phyloP scores from a whole-genome alignment of 2,888 invertebrate genomes.

The Trichogramma dendrolimi region DNA sequence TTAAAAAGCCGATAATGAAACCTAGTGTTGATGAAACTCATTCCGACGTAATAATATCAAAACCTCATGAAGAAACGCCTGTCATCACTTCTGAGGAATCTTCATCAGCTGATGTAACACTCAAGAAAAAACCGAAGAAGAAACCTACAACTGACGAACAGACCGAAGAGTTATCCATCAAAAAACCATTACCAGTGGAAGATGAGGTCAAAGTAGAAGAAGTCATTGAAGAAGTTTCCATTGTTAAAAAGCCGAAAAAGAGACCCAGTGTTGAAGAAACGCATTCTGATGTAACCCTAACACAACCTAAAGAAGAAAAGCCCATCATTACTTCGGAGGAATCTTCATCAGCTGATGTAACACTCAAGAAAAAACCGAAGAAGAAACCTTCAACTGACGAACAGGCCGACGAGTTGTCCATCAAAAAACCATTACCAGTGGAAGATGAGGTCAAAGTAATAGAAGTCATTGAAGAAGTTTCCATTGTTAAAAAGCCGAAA shows the following conservation, averaged over 20 bases:
- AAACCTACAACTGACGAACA: constrained; percentile 45
- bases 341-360: constrained; percentile 32
- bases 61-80: too few relatives aligned
- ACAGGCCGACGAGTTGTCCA: constrained; percentile 33
- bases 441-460: constrained; percentile 34
- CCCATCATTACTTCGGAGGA: constrained; percentile 44
- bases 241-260: constrained; percentile 36
- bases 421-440: constrained; percentile 35
- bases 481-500: constrained; percentile 36
- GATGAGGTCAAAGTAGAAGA: constrained; percentile 39
- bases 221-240: constrained; percentile 36
- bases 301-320: constrained; percentile 37
- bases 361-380: constrained; percentile 35
- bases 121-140: constrained; percentile 37
- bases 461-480: constrained; percentile 39
- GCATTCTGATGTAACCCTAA: constrained; percentile 51
- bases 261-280: constrained; percentile 45
- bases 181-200: constrained; percentile 43
- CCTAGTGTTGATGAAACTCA: too few relatives aligned
- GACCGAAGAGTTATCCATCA: constrained; percentile 51
- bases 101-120: constrained; percentile 36
- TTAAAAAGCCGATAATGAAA: too few relatives aligned
- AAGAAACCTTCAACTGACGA: constrained; percentile 36
- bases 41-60: too few relatives aligned
- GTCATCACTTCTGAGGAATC: constrained; percentile 36